Evolutionary conservation across 2,797 vertebrate genomes (phyloP).

Genomic region (Sebastes melanostomus): DNA sequence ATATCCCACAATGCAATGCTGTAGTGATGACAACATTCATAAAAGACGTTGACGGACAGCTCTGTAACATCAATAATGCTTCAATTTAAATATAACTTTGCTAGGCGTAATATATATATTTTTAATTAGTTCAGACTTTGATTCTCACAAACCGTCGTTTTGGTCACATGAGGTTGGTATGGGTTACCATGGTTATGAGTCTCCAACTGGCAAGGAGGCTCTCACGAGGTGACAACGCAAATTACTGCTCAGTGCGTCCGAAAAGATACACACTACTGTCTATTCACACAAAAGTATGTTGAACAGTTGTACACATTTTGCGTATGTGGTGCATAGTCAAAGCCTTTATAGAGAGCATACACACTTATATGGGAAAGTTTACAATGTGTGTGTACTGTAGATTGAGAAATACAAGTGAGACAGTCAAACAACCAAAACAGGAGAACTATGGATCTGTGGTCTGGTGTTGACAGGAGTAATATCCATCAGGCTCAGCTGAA

Average conservation of each 20-base stretch:
- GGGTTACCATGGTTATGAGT: background rate
- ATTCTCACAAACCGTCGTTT: too few species aligned
- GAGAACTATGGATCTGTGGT: constrained; percentile 26
- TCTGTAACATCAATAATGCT: background rate
- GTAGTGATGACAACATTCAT: too few species aligned
- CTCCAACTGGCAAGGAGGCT: too few species aligned
- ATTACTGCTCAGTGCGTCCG: too few species aligned
- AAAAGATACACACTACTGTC: too few species aligned
- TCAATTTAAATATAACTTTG: background rate
- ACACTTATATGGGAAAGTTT: background rate
- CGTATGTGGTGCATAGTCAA: too few species aligned
- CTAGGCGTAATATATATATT: background rate
- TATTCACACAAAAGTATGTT: too few species aligned
- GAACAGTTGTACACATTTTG: too few species aligned
- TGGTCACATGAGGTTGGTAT: background rate
- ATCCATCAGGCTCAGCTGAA: constrained; percentile 81
- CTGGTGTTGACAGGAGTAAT: constrained; percentile 75
- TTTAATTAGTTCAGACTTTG: background rate
- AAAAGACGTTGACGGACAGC: too few species aligned
- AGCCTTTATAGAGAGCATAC: too few species aligned
- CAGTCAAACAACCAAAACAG: constrained; percentile 13
- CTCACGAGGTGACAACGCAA: background rate
- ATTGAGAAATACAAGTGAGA: constrained; percentile 19
- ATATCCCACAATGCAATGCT: too few species aligned
- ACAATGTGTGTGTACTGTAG: background rate